These are phyloP conservation scores for Eudemis profundana DNA, from an alignment of 2,888 invertebrate genomes.

Conservation along the genomic window DNA sequence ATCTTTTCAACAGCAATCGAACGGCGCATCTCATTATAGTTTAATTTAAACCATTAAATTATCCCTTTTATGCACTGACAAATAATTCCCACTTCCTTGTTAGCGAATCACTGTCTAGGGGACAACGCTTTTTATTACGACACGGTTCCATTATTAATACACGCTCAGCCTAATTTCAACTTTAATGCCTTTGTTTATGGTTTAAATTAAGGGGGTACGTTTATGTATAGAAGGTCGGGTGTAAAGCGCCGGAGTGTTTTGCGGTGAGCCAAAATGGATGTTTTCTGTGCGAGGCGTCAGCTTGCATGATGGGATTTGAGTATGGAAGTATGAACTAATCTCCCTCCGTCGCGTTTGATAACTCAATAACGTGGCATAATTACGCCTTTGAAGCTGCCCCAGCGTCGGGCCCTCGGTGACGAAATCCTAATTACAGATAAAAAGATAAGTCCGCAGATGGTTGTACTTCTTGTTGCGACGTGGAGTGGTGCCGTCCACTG, in stretches of 20 bases:
- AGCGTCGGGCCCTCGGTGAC: constrained; percentile 66
- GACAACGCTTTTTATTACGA: constrained; percentile 56
- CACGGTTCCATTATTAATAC: constrained; percentile 54
- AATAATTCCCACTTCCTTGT: constrained; percentile 80
- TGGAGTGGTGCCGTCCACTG: too few species aligned
- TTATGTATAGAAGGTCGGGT: constrained; percentile 52
- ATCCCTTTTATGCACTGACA: constrained; percentile 78
- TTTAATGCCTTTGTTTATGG: constrained; percentile 47
- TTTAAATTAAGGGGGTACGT: constrained; percentile 45
- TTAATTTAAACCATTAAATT: constrained; percentile 79
- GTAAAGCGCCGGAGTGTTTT: constrained; percentile 60
- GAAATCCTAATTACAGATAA: constrained; percentile 85
- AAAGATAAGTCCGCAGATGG: constrained; percentile 79
- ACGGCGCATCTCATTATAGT: constrained; percentile 81
- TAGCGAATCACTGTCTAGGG: constrained; percentile 71
- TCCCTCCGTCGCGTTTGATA: constrained; percentile 79
- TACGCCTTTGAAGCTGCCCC: constrained; percentile 78
- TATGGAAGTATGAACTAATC: constrained; percentile 85
- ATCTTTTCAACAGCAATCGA: constrained; percentile 64
- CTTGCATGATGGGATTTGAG: constrained; percentile 85
- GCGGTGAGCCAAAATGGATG: constrained; percentile 82
- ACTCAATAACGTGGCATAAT: constrained; percentile 84
- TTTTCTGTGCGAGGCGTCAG: constrained; percentile 84
- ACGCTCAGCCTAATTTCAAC: constrained; percentile 43
- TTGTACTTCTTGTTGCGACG: constrained; percentile 33